Conservation (phyloP, 2,113 vertebrate genomes). For the Phasianus colchicus region DNA sequence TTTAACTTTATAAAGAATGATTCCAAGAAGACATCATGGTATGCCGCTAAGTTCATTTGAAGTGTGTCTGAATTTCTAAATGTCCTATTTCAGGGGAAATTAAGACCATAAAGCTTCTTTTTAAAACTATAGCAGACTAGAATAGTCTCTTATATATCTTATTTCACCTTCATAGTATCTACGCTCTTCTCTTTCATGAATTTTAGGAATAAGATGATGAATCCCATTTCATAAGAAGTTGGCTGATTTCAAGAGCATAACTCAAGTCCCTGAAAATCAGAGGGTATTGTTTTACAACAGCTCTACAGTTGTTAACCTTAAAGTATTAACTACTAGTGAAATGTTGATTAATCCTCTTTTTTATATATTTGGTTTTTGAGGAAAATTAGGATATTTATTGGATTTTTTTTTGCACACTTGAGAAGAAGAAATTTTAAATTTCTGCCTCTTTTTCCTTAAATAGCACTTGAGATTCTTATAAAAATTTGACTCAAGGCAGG, state of each 20-base stretch:
- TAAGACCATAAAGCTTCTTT: not conserved
- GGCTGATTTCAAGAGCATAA: not conserved
- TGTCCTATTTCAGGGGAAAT: not conserved
- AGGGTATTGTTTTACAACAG: not conserved
- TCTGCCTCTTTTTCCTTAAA: not conserved
- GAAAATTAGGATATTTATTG: not conserved
- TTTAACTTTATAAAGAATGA: not conserved
- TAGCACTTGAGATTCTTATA: not conserved
- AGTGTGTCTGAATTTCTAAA: conserved; percentile 7
- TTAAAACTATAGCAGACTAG: not conserved
- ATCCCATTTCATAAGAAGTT: not conserved
- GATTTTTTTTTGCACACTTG: not conserved
- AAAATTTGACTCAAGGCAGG: not conserved
- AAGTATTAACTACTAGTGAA: not conserved
- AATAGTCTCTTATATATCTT: not conserved
- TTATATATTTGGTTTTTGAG: not conserved
- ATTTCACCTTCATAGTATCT: not conserved
- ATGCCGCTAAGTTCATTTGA: conserved; percentile 1
- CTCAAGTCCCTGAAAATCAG: not conserved
- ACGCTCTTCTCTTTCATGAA: not conserved
- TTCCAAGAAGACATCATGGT: not conserved
- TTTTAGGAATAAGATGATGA: not conserved
- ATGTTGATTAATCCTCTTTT: not conserved
- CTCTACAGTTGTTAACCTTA: not conserved
- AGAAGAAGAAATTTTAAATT: not conserved